Base-by-base conservation (phyloP, 2,888 invertebrate genomes). In the Spodoptera littoralis region DNA sequence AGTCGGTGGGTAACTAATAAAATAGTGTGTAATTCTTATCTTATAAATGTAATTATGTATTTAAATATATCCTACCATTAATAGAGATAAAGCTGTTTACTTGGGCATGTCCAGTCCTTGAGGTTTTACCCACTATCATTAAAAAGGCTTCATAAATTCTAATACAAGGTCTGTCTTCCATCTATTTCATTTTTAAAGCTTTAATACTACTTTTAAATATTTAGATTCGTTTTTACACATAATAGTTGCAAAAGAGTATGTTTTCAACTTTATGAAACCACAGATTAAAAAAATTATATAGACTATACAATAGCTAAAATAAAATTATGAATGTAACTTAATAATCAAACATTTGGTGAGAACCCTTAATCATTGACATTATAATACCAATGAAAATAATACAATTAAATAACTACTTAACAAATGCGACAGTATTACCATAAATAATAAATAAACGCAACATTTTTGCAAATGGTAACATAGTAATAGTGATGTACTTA, bases 1-100 rank as follows among this genome's bases (percentile, higher is more conserved):
- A 27, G 70, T 50, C 76, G 75, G 71, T 75, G 70, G 70, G 76
- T 70, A 58, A 58, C 61, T 73, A 55, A 45, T 46, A 36, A 53
- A 57, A 58, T 70, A 47, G 50, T 75, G 54, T 69, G 13, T 24
- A 46, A 55, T 68, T 36, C 5, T 27, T 4, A 4, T 27, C 27
- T 27, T 27, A 27, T 27, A 48, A 24, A 55, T 73, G 43, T 43
- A 47, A 18, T 18, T 18, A 18, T 18, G 18, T 43, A 53, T 11
- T 42, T 59, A 42, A 51, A 64, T 11, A 49, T 50, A 73, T 8
- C n/a, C 4, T 70, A 50, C 45, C 47, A 2, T 5, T 36, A 56
- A 12, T 27, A 11, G 12, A 11, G 12, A 55, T 62, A 55, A 55
- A 52, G 48, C 47, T 71, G 24, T 36, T 18, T 63, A 44, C 18